Evolutionary conservation across 2,113 vertebrate species (phyloP).

Genomic region (Clarias magur): DNA sequence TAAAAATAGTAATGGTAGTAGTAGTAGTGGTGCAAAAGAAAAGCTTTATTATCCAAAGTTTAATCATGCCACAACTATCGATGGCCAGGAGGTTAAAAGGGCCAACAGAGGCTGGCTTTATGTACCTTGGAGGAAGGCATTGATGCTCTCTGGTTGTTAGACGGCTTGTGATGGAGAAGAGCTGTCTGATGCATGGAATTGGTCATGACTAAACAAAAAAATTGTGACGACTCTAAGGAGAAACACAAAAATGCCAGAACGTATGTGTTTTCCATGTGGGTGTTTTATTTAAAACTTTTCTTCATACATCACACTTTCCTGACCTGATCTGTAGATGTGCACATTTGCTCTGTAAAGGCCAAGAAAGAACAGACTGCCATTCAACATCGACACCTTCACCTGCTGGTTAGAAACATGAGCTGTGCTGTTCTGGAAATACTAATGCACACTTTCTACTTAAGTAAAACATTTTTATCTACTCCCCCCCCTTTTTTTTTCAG

Average conservation of each 20-base stretch:
- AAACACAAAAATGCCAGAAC: background rate
- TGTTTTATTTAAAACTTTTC: background rate
- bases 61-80: background rate
- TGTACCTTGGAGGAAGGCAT: background rate
- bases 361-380: constrained; percentile 63
- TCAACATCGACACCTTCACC: constrained; percentile 60
- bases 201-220: background rate
- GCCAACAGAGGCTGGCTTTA: background rate
- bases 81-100: background rate
- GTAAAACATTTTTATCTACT: background rate
- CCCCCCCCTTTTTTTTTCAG: constrained; percentile 62
- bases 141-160: background rate
- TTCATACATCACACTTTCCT: constrained; percentile 56
- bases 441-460: background rate
- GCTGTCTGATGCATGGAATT: background rate
- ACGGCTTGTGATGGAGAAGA: background rate
- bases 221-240: background rate
- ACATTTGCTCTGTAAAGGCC: constrained; percentile 64
- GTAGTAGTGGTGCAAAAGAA: background rate
- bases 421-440: background rate
- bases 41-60: background rate
- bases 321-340: constrained; percentile 73
- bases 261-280: background rate
- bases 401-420: constrained; percentile 77
- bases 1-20: background rate